Evolutionary conservation across 2,113 vertebrate species (phyloP), one percentile per base, ranked within the genome.

Genomic region (Tauraco erythrolophus): DNA sequence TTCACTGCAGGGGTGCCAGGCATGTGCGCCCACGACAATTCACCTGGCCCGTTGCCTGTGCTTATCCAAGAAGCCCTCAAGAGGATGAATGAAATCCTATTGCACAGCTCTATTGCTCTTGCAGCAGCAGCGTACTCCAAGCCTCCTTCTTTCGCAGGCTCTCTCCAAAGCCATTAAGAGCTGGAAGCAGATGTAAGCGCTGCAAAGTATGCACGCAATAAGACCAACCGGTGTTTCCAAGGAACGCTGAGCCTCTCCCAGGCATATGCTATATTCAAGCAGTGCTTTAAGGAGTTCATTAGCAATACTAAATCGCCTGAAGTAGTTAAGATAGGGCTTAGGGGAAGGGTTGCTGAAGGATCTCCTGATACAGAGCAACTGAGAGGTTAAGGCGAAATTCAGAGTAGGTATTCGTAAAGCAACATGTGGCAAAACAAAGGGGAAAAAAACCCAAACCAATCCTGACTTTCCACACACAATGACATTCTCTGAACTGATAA

Each of bases 71-170:
- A 46, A 80, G 75, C 19, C 41, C 50, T 87, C 28, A 7, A 22
- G 79, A 85, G 37, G 18, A 28, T 43, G 86, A 81, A 89, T 19
- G 45, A 81, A 92, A 91, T 6, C 71, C 60, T 53, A 37, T 0
- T 60, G 75, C 54, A 65, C 37, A 54, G n/a, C n/a, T 1, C 1
- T 24, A 9, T 5, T 51, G 62, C 25, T 88, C 77, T 65, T 53
- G 64, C 0, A 0, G 79, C 66, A 79, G 83, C 53, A 39, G 24
- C 0, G 1, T 17, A 21, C 22, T 62, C 48, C 33, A 46, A 27
- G 25, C 27, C 45, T 57, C 35, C 70, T 65, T 12, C 54, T 56
- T 76, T 41, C 2, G 1, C 0, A 27, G 18, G 54, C 37, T 91
- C 25, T 19, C 43, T 66, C 86, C 77, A 68, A 71, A 84, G 70